phyloP scores from a whole-genome alignment of 2,797 vertebrate genomes.

The Anguilla megastoma region DNA sequence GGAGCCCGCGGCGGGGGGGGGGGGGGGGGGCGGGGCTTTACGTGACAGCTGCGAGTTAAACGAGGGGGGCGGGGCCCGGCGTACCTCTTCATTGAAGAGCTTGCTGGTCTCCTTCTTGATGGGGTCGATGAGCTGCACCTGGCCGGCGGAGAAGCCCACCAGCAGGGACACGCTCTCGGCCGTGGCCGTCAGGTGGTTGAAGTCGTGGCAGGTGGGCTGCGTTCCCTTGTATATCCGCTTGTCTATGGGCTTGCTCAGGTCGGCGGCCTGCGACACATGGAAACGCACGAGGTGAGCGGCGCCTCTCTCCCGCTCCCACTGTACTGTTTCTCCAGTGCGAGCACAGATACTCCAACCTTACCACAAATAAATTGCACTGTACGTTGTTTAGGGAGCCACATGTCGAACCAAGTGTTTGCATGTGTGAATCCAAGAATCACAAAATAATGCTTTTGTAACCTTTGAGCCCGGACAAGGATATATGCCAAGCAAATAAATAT shows the following conservation, averaged over 20 bases:
- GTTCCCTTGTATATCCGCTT: constrained; percentile 99
- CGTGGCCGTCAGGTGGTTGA: constrained; percentile 96
- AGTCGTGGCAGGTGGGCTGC: constrained; percentile 98
- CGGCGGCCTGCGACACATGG: constrained; percentile 82
- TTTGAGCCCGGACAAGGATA: not conserved
- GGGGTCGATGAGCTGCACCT: constrained; percentile 98
- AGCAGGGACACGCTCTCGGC: constrained; percentile 95
- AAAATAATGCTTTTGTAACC: too few species aligned
- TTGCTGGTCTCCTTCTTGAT: constrained; percentile 99
- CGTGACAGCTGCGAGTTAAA: constrained; percentile 28
- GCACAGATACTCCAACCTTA: not conserved
- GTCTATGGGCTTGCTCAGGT: constrained; percentile 98
- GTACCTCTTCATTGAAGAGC: constrained; percentile 98
- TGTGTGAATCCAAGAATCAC: not conserved
- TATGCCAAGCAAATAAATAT: not conserved
- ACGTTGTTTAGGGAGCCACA: not conserved
- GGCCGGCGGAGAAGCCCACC: constrained; percentile 97
- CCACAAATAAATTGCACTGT: not conserved
- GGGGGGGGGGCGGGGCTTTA: not conserved
- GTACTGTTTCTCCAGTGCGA: not conserved
- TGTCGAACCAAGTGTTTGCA: not conserved
- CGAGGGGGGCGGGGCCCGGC: not conserved
- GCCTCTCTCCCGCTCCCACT: not conserved
- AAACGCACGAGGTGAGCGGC: not conserved
- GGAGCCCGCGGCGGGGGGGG: too few species aligned